Conservation (phyloP, 2,888 invertebrate genomes). For the Synanthedon myopaeformis region DNA sequence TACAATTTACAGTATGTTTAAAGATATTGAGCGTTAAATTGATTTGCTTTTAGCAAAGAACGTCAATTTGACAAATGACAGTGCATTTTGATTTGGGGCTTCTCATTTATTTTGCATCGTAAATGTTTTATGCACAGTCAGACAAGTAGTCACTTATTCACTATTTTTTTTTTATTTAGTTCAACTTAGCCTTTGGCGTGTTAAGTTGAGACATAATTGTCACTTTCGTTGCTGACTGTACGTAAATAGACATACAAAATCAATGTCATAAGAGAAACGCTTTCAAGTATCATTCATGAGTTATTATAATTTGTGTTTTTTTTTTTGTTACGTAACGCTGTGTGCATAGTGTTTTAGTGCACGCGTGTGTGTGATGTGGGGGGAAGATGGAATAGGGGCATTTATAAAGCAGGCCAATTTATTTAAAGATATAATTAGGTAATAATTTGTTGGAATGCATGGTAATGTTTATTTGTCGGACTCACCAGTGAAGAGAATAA, state of each 20-base stretch:
- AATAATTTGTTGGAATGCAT: too few relatives aligned
- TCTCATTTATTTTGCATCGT: constrained; percentile 18
- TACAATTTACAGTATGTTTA: too few relatives aligned
- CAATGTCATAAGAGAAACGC: constrained; percentile 4
- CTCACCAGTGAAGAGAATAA: too few relatives aligned
- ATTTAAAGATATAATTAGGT: too few relatives aligned
- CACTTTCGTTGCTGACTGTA: too few relatives aligned
- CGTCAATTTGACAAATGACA: constrained; percentile 21
- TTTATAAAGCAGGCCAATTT: too few relatives aligned
- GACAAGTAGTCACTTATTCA: not conserved
- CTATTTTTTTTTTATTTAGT: too few relatives aligned
- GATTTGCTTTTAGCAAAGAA: constrained; percentile 17
- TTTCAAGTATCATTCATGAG: constrained; percentile 10
- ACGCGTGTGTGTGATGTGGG: constrained; percentile 19
- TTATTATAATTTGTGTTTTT: constrained; percentile 15
- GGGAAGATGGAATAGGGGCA: too few relatives aligned
- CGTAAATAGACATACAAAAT: constrained; percentile 10
- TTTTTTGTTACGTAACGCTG: constrained; percentile 46
- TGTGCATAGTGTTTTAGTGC: constrained; percentile 52
- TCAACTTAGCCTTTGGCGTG: too few relatives aligned
- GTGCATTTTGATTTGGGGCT: constrained; percentile 40
- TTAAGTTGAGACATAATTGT: too few relatives aligned
- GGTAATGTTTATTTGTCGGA: too few relatives aligned
- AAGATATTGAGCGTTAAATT: too few relatives aligned
- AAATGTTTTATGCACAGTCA: not conserved